A percentile compares a stretch with the other conserved stretches of the same genome.
phyloP scores from a whole-genome alignment of 2,888 invertebrate species.

The Hoplodrina ambigua region DNA sequence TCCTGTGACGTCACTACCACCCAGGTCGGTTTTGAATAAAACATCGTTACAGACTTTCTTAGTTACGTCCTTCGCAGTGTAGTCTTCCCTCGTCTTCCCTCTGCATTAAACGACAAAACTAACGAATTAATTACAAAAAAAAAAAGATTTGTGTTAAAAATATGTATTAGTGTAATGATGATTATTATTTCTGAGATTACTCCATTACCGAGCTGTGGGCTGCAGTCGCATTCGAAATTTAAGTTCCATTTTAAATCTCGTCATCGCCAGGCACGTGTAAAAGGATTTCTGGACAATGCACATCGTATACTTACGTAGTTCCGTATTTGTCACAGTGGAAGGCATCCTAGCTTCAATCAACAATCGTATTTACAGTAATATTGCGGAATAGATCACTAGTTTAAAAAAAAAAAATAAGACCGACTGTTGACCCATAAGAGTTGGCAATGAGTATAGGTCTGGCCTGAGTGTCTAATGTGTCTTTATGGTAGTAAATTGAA shows the following conservation, averaged over 20 bases:
- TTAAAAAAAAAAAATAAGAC: too few species aligned
- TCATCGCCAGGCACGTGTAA: not conserved
- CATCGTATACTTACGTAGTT: not conserved
- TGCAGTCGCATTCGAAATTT: too few species aligned
- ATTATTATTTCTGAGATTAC: too few species aligned
- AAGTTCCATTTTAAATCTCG: not conserved
- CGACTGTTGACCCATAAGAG: conserved; percentile 23
- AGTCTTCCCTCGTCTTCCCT: not conserved
- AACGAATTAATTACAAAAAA: too few species aligned
- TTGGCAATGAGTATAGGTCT: conserved; percentile 9
- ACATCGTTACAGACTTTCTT: not conserved
- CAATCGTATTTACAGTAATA: conserved; percentile 11
- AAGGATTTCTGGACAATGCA: not conserved
- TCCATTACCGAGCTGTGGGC: not conserved
- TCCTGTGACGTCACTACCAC: too few species aligned
- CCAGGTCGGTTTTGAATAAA: too few species aligned
- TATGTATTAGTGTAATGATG: too few species aligned
- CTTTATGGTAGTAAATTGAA: conserved; percentile 15
- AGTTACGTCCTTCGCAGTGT: not conserved
- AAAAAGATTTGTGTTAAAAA: too few species aligned
- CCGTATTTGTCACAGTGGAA: not conserved
- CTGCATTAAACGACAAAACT: not conserved
- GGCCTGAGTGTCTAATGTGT: conserved; percentile 11
- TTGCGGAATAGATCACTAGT: conserved; percentile 1
- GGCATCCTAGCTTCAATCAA: not conserved